phyloP scores from a whole-genome alignment of 2,888 invertebrate species.

The Xestoiulus laeticollis region DNA sequence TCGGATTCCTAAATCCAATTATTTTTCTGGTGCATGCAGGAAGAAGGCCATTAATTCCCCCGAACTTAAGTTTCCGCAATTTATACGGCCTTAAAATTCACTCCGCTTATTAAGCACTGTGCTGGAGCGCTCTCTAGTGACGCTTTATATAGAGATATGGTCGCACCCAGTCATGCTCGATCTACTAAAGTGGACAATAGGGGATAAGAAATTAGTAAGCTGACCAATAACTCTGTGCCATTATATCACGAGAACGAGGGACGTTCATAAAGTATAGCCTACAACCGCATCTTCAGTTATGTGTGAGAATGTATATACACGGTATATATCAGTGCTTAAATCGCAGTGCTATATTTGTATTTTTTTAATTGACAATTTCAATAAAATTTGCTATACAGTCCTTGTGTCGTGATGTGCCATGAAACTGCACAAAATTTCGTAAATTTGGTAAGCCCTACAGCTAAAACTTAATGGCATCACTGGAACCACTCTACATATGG shows the following conservation, averaged over 20 bases:
- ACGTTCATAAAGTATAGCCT: neutral
- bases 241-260: neutral
- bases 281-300: no score
- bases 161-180: neutral
- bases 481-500: no score
- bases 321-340: no score
- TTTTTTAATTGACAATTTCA: no score
- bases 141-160: no score
- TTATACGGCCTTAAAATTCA: neutral
- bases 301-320: no score
- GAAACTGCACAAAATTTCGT: no score
- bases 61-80: neutral
- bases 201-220: constrained; percentile 22
- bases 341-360: no score
- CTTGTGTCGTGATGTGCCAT: no score
- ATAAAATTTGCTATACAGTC: no score
- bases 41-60: neutral
- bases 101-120: neutral
- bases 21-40: neutral
- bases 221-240: neutral
- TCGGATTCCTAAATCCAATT: neutral
- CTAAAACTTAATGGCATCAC: no score
- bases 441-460: no score
- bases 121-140: neutral
- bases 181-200: neutral